These are phyloP conservation scores for Mimumesa dahlbomi DNA, from an alignment of 2,888 invertebrate genomes.

Conservation along the genomic window DNA sequence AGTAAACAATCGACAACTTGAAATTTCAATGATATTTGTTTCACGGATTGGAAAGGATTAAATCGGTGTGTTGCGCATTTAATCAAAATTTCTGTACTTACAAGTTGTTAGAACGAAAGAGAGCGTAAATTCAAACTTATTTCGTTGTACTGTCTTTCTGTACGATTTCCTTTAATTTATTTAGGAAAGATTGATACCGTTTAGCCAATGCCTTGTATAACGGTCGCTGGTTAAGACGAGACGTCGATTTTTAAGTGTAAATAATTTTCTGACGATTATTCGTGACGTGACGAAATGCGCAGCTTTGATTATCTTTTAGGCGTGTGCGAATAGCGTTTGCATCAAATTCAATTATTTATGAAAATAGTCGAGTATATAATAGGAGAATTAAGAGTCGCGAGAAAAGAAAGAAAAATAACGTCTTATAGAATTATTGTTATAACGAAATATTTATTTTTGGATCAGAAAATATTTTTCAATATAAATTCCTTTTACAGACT, in stretches of 20 bases:
- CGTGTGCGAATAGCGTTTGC: constrained; percentile 35
- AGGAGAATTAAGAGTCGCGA: no score
- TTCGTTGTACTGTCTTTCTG: constrained; percentile 8
- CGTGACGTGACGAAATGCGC: constrained; percentile 9
- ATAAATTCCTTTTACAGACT: no score
- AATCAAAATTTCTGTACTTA: constrained; percentile 12
- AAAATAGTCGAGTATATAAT: no score
- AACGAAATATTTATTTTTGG: no score
- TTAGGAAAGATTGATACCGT: background rate
- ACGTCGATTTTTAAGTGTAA: constrained; percentile 18
- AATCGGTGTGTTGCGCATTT: constrained; percentile 8
- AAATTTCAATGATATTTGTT: no score
- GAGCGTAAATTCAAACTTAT: background rate
- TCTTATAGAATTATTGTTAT: no score
- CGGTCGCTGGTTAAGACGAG: background rate
- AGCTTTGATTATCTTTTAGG: constrained; percentile 36
- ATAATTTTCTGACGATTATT: constrained; percentile 22
- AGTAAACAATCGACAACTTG: no score
- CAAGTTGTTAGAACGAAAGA: background rate
- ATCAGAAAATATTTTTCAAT: no score
- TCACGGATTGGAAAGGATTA: background rate
- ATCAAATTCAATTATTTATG: no score
- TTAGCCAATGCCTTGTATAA: background rate
- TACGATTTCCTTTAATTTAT: constrained; percentile 23
- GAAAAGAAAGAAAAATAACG: no score